These are phyloP conservation scores for Periphyllus acericola DNA, from an alignment of 2,888 invertebrate genomes.

Conservation along the genomic window DNA sequence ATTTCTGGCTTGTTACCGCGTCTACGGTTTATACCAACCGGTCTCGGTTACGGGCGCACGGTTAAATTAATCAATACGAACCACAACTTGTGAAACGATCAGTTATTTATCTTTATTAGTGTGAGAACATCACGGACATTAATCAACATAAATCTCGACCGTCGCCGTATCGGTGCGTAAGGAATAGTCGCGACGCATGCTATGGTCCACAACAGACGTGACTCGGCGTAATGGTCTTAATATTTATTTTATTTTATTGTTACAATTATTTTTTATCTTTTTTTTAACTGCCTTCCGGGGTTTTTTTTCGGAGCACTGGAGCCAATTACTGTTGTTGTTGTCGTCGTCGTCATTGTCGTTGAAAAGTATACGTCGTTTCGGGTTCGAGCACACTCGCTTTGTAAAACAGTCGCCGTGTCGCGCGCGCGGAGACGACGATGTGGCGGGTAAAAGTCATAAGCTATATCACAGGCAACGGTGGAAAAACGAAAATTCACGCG, in stretches of 20 bases:
- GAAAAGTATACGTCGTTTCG: neutral
- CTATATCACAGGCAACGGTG: no score
- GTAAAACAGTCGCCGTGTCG: neutral
- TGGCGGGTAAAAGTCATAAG: no score
- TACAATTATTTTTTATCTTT: neutral
- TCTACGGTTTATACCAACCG: no score
- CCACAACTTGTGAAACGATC: no score
- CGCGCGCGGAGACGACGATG: neutral
- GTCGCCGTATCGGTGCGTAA: no score
- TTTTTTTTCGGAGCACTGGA: neutral
- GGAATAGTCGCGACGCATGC: no score
- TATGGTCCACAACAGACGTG: neutral
- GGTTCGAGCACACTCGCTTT: conserved; percentile 1
- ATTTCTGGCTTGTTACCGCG: no score
- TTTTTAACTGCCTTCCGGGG: neutral
- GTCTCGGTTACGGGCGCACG: no score
- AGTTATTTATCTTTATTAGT: no score
- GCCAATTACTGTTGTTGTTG: neutral
- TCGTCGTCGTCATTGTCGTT: neutral
- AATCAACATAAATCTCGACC: no score
- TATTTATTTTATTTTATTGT: neutral
- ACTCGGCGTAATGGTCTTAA: neutral
- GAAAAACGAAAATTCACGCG: neutral
- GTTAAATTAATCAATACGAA: no score
- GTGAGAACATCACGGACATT: no score